These are phyloP conservation scores for Amiota mariae DNA, from an alignment of 2,888 invertebrate genomes.

Conservation along the genomic window DNA sequence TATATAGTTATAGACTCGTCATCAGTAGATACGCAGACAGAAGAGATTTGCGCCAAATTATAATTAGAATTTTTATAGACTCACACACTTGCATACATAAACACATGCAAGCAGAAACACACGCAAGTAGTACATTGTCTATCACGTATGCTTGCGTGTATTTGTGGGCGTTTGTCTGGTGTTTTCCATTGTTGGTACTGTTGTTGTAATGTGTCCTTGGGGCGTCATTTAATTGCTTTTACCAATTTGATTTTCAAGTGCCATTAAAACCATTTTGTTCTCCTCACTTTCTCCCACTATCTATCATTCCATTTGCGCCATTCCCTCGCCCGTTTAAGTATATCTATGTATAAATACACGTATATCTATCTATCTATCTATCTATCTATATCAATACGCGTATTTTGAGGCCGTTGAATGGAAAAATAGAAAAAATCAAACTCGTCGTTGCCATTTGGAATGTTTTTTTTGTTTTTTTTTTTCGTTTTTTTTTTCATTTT, in stretches of 20 bases:
- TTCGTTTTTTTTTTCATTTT: not conserved
- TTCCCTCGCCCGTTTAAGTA: too few species aligned
- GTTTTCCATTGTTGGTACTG: constrained; percentile 38
- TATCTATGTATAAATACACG: too few species aligned
- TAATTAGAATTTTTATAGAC: constrained; percentile 69
- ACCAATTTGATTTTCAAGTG: constrained; percentile 72
- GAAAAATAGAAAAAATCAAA: not conserved
- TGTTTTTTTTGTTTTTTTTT: not conserved
- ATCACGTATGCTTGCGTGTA: constrained; percentile 40
- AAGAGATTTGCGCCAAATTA: constrained; percentile 63
- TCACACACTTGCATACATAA: constrained; percentile 41
- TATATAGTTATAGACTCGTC: constrained; percentile 9
- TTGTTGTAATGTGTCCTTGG: constrained; percentile 73
- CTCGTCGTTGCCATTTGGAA: constrained; percentile 7
- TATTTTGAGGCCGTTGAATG: too few species aligned
- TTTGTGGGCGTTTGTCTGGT: constrained; percentile 36
- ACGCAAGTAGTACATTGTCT: constrained; percentile 11
- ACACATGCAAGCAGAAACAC: constrained; percentile 12
- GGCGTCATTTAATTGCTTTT: constrained; percentile 74
- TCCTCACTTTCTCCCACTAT: too few species aligned
- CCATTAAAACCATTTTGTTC: constrained; percentile 68
- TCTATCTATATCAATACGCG: not conserved
- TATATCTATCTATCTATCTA: not conserved
- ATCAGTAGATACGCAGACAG: constrained; percentile 47
- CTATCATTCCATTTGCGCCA: too few species aligned